Evolutionary conservation across 2,113 vertebrate genomes (phyloP).

Genomic region (Callospermophilus lateralis): DNA sequence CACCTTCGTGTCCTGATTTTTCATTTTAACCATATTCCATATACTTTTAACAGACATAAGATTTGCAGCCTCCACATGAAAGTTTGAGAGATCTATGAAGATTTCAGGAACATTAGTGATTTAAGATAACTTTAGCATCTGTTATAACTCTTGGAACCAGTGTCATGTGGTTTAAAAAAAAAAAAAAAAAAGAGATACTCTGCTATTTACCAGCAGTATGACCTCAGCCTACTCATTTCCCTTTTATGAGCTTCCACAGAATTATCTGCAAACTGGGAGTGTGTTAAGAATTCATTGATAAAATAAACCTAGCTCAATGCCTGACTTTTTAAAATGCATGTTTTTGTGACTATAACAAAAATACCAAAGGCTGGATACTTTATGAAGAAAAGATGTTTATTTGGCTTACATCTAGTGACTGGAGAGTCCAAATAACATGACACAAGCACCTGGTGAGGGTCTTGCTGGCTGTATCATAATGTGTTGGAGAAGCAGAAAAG

Average conservation of each 20-base stretch:
- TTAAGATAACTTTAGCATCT: not conserved
- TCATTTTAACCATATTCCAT: not conserved
- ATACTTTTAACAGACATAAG: not conserved
- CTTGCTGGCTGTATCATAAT: not conserved
- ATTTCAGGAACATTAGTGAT: not conserved
- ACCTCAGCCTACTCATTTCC: not conserved
- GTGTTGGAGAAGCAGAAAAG: not conserved
- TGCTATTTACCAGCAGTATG: not conserved
- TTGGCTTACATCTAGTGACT: not conserved
- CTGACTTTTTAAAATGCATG: not conserved
- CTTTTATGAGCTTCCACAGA: not conserved
- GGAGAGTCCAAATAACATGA: not conserved
- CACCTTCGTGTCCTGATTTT: accelerated
- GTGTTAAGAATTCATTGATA: not conserved
- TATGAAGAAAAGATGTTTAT: not conserved
- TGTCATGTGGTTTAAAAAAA: too few relatives aligned
- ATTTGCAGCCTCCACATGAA: not conserved
- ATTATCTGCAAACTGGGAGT: not conserved
- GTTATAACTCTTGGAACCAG: not conserved
- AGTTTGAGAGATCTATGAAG: not conserved
- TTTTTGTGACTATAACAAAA: not conserved
- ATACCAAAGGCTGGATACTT: not conserved
- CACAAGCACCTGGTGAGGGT: not conserved
- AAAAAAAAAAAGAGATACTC: not conserved
- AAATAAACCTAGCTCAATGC: not conserved